Evolutionary conservation across 2,888 invertebrate genomes (phyloP).

Genomic region (Pristionchus entomophagus): DNA sequence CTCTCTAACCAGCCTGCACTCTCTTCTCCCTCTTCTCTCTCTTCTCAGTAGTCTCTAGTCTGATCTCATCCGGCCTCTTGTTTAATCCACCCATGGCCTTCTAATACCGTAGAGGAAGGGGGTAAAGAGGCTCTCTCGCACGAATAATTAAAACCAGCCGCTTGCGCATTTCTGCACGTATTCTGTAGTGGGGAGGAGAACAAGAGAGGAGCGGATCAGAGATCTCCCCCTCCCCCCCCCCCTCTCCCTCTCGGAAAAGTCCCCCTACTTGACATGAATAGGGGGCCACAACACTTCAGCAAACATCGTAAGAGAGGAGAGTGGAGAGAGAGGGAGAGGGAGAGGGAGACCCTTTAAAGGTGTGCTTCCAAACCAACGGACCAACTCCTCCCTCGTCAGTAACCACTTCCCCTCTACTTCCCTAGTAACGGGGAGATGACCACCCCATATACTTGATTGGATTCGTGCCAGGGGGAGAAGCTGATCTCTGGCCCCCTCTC

Average conservation of each 20-base stretch:
- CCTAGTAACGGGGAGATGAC: too few species aligned
- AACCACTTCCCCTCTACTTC: too few species aligned
- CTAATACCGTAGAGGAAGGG: not conserved
- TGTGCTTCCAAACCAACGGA: not conserved
- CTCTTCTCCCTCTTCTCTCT: not conserved
- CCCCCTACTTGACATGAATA: slow-evolving; percentile 27
- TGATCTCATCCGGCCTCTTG: not conserved
- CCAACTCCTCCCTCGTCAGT: not conserved
- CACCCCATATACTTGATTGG: too few species aligned
- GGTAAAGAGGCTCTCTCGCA: not conserved
- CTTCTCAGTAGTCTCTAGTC: not conserved
- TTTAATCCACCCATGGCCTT: not conserved
- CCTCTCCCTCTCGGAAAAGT: not conserved
- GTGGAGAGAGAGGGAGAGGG: not conserved
- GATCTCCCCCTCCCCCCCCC: slow-evolving; percentile 10
- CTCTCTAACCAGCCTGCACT: not conserved
- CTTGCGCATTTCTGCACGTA: slow-evolving; percentile 1
- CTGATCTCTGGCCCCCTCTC: not conserved
- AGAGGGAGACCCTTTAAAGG: slow-evolving; percentile 1
- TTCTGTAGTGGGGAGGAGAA: not conserved
- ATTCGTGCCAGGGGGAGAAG: too few species aligned
- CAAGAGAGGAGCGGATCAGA: not conserved
- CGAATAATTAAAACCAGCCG: not conserved
- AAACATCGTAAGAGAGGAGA: not conserved
- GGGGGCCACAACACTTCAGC: slow-evolving; percentile 4